Evolutionary conservation across 1,140 invertebrate genomes (phyloP), one percentile per base, ranked within the genome.

Genomic region (Saxidomus purpurata): DNA sequence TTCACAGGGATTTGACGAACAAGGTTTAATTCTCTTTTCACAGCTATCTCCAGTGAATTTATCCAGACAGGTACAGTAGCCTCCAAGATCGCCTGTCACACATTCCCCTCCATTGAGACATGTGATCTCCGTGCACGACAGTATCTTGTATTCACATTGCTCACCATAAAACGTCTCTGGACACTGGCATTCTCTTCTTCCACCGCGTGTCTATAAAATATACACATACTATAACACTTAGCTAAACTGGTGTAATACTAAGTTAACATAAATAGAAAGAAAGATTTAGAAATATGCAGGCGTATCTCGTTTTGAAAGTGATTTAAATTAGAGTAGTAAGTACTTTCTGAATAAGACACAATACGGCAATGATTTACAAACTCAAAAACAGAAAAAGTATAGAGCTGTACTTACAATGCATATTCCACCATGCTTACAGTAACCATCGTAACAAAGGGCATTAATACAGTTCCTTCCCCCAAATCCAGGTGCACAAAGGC

Each of bases 381-480:
- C n/a, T 34, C 34, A 25, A 59, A 59, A 9, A n/a, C 6, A 34
- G 63, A 69, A 8, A n/a, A 40, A 2, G 40, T 74, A 25, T 40
- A n/a, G 31, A 22, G 3, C 40, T 25, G 36, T 43, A 49, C 98
- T 98, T 13, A 99, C 97, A 90, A 99, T 96, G 95, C 98, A 99
- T n/a, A 97, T 97, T 55, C 98, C 98, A 38, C 97, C 98, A 95
- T 99, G 98, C 38, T 97, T 96, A 95, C 98, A 99, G 76, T 97
- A 97, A 67, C 97, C 98, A 86, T 97, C 97, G 0, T 99, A 96
- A 93, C 99, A 98, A 43, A 99, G 98, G 95, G 99, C 99, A 88
- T 98, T 97, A 93, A 99, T 98, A 94, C 99, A 99, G 47, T 99
- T 97, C 96, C 99, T 99, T n/a, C 99, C 99, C 22, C 98, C 98